Percentiles rank a stretch among this genome's conserved stretches.
Conservation (phyloP, 2,888 invertebrate genomes). For the Ormyrus labotus region DNA sequence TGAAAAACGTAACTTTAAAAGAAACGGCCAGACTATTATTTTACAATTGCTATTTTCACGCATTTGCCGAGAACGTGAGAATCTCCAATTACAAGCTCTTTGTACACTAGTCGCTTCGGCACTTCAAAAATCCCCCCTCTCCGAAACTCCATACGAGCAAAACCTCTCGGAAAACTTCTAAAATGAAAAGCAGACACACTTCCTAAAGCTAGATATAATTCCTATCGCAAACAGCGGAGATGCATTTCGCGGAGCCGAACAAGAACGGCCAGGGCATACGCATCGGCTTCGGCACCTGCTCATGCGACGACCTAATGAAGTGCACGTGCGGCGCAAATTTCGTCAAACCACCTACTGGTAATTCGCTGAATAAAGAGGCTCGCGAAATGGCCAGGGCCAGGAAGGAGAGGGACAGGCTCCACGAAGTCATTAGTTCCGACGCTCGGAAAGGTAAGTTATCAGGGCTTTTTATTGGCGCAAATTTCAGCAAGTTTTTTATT, state of each 20-base stretch:
- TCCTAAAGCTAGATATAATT: not conserved
- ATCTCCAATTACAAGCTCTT: not conserved
- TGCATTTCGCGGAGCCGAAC: conserved; percentile 73
- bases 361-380: conserved; percentile 56
- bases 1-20: no score
- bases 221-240: conserved; percentile 67
- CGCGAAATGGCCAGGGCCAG: conserved; percentile 42
- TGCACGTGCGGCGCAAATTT: conserved; percentile 75
- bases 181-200: conserved; percentile 24
- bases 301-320: conserved; percentile 74
- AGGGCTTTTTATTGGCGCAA: not conserved
- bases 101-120: not conserved
- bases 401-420: conserved; percentile 63
- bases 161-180: no score
- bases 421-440: conserved; percentile 58
- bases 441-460: conserved; percentile 67
- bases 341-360: conserved; percentile 53
- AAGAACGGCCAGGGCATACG: conserved; percentile 76
- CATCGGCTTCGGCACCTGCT: conserved; percentile 76
- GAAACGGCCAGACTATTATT: no score
- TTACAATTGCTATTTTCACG: no score
- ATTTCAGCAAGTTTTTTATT: no score
- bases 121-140: no score
- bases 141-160: no score
- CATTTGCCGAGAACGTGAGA: no score